Percentiles rank a stretch among this genome's conserved stretches.
phyloP scores from a whole-genome alignment of 1,140 invertebrate genomes.

The Radopholus similis region DNA sequence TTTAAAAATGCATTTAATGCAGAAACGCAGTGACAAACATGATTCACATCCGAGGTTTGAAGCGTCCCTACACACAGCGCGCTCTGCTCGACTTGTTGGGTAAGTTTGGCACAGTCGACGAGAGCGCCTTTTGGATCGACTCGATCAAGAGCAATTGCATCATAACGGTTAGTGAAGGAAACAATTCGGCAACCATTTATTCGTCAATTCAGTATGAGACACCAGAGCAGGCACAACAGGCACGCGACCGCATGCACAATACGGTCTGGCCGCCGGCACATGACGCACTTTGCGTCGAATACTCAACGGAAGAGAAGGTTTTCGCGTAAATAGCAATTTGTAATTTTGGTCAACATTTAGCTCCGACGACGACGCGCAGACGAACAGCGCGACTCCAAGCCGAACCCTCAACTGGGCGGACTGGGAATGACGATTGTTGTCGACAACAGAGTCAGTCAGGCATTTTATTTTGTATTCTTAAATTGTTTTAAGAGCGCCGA shows the following conservation, averaged over 20 bases:
- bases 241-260: conserved; percentile 37
- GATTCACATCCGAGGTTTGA: conserved; percentile 44
- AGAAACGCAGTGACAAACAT: conserved; percentile 30
- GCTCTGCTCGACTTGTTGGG: conserved; percentile 25
- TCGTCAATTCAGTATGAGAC: conserved; percentile 36
- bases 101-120: conserved; percentile 34
- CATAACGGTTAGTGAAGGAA: conserved; percentile 32
- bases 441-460: conserved; percentile 17
- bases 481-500: neutral
- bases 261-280: conserved; percentile 33
- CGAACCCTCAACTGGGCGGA: neutral
- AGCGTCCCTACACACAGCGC: conserved; percentile 41
- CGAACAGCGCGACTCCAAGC: conserved; percentile 22
- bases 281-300: conserved; percentile 36
- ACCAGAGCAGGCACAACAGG: conserved; percentile 35
- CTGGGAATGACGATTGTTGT: conserved; percentile 18
- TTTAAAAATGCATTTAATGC: neutral
- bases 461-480: neutral
- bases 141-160: conserved; percentile 51
- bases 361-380: conserved; percentile 11
- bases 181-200: neutral
- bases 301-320: conserved; percentile 36
- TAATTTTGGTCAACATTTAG: neutral
- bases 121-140: conserved; percentile 47
- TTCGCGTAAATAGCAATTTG: neutral